Evolutionary conservation across 2,888 invertebrate genomes (phyloP).

Genomic region (Pheosia tremula): DNA sequence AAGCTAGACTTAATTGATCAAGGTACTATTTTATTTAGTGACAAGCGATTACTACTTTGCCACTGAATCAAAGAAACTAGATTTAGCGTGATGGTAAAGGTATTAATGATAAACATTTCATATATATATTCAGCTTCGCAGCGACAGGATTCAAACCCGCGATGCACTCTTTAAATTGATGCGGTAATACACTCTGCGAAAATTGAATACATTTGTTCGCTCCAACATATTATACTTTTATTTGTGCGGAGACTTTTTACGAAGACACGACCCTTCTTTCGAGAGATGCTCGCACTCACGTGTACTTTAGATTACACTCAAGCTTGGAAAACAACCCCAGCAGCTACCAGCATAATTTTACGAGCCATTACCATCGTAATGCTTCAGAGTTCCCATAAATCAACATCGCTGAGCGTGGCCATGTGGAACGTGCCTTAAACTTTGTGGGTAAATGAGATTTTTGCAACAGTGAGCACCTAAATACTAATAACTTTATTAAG

Average conservation of each 20-base stretch:
- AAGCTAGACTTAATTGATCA: background rate
- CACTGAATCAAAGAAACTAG: no score
- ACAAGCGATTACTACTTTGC: background rate
- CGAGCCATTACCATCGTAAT: constrained; percentile 45
- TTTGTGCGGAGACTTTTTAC: constrained; percentile 12
- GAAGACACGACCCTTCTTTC: constrained; percentile 15
- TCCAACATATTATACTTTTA: constrained; percentile 21
- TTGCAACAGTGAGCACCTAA: constrained; percentile 17
- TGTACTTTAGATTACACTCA: constrained; percentile 28
- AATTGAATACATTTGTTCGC: constrained; percentile 22
- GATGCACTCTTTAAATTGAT: constrained; percentile 7
- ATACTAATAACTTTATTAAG: no score
- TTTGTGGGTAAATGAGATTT: constrained; percentile 16
- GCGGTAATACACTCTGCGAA: constrained; percentile 14
- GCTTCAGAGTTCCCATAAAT: constrained; percentile 49
- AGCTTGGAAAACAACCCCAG: constrained; percentile 37
- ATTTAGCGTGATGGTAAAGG: no score
- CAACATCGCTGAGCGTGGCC: constrained; percentile 36
- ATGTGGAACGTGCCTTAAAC: constrained; percentile 27
- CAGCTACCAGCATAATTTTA: constrained; percentile 50
- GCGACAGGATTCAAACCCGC: constrained; percentile 13
- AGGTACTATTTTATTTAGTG: background rate
- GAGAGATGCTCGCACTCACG: constrained; percentile 21
- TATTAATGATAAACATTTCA: background rate
- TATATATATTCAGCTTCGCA: constrained; percentile 8